Evolutionary conservation across 2,888 invertebrate species (phyloP).

Genomic region (Microchrysa polita): DNA sequence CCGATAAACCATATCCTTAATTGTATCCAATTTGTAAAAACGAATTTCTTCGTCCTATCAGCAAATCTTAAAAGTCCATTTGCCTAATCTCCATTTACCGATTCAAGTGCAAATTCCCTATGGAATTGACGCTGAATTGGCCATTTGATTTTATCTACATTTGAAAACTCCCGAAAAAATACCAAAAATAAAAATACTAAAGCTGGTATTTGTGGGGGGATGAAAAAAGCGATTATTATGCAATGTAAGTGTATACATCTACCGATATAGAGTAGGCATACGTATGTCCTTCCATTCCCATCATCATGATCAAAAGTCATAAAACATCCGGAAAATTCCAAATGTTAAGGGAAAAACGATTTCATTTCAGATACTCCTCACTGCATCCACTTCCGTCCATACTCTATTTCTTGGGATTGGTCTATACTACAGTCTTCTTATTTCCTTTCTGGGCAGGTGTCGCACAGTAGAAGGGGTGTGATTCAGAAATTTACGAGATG

Average conservation of each 20-base stretch:
- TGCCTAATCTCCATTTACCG: no score
- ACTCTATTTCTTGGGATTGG: no score
- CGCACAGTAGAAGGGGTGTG: constrained; percentile 1
- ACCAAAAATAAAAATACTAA: not conserved
- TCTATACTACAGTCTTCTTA: not conserved
- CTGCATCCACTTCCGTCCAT: not conserved
- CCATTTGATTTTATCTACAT: constrained; percentile 4
- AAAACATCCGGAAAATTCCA: constrained; percentile 6
- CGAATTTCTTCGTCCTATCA: no score
- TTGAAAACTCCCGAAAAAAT: not conserved
- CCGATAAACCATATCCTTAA: no score
- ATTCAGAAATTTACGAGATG: constrained; percentile 14
- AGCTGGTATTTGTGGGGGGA: no score
- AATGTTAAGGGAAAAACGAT: not conserved
- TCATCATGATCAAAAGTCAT: constrained; percentile 20
- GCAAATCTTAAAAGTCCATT: no score
- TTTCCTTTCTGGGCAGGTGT: not conserved
- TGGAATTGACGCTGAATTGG: not conserved
- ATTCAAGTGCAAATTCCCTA: no score
- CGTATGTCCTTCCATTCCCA: not conserved
- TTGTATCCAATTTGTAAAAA: no score
- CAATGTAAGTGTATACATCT: no score
- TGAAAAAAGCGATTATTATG: no score
- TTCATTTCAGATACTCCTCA: not conserved
- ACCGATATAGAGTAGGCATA: no score